Percentiles rank a stretch among this genome's conserved stretches.
phyloP scores from a whole-genome alignment of 1,140 invertebrate genomes.

The Drosophila rufa region DNA sequence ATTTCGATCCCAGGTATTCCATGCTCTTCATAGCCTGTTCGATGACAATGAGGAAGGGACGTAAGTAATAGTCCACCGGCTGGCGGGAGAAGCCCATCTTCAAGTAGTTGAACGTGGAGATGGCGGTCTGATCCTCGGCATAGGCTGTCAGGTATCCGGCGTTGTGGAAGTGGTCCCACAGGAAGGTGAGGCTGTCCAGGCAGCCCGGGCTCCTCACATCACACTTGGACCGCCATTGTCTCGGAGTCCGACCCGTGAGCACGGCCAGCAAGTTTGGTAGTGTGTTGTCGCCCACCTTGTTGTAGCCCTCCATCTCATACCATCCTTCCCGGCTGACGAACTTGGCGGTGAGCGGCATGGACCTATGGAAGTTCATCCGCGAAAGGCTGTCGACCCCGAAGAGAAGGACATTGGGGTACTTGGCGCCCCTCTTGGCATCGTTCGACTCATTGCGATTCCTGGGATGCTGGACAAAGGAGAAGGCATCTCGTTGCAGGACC shows the following conservation, averaged over 20 bases:
- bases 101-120: constrained; percentile 92
- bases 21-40: constrained; percentile 42
- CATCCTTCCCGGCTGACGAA: constrained; percentile 40
- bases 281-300: constrained; percentile 90
- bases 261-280: constrained; percentile 92
- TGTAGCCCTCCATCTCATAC: constrained; percentile 58
- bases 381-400: constrained; percentile 47
- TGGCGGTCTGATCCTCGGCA: constrained; percentile 90
- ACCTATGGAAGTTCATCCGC: constrained; percentile 50
- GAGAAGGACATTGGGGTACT: constrained; percentile 35
- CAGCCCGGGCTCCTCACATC: constrained; percentile 85
- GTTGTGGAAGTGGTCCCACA: constrained; percentile 91
- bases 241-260: constrained; percentile 88
- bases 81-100: constrained; percentile 91
- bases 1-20: neutral
- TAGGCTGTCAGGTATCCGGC: constrained; percentile 91
- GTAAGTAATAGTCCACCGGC: constrained; percentile 93
- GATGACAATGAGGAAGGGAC: constrained; percentile 89
- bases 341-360: constrained; percentile 40
- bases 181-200: constrained; percentile 89
- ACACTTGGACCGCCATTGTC: constrained; percentile 84
- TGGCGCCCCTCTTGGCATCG: constrained; percentile 59
- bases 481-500: constrained; percentile 52
- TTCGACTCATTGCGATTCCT: constrained; percentile 14
- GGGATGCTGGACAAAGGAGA: constrained; percentile 48